Conservation (phyloP, 2,888 invertebrate species). For the Agonum fuliginosum region DNA sequence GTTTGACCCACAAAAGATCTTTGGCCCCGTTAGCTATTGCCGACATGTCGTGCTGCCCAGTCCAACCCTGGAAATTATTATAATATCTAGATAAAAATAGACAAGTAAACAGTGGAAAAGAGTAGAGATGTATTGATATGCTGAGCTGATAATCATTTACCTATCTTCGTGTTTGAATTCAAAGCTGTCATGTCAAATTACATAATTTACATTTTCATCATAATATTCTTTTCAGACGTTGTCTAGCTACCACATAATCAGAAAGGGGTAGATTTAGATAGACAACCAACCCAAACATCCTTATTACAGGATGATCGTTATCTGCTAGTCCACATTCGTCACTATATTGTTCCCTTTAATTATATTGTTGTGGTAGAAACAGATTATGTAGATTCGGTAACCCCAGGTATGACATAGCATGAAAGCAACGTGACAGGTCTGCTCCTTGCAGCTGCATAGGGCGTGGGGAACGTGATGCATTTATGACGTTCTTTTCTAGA, state of each 20-base stretch:
- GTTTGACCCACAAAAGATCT: no score
- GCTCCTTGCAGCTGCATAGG: no score
- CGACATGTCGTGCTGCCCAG: no score
- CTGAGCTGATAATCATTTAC: not conserved
- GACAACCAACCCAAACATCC: conserved; percentile 21
- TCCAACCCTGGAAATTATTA: no score
- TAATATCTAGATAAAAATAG: no score
- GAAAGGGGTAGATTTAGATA: not conserved
- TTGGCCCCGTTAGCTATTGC: no score
- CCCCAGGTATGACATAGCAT: not conserved
- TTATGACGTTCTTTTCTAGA: no score
- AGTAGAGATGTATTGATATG: not conserved
- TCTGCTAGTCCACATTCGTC: conserved; percentile 8
- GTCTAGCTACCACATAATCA: not conserved
- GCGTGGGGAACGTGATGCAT: no score
- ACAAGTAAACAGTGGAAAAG: not conserved
- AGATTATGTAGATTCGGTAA: conserved; percentile 12
- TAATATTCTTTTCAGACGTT: conserved; percentile 15
- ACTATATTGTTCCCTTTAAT: conserved; percentile 12
- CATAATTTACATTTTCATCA: conserved; percentile 24
- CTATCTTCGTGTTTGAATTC: not conserved
- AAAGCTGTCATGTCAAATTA: conserved; percentile 35
- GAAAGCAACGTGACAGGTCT: no score
- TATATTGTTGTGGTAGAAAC: not conserved
- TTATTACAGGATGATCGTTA: conserved; percentile 20